Evolutionary conservation across 2,113 vertebrate genomes (phyloP).

Genomic region (Actinemys pallida): DNA sequence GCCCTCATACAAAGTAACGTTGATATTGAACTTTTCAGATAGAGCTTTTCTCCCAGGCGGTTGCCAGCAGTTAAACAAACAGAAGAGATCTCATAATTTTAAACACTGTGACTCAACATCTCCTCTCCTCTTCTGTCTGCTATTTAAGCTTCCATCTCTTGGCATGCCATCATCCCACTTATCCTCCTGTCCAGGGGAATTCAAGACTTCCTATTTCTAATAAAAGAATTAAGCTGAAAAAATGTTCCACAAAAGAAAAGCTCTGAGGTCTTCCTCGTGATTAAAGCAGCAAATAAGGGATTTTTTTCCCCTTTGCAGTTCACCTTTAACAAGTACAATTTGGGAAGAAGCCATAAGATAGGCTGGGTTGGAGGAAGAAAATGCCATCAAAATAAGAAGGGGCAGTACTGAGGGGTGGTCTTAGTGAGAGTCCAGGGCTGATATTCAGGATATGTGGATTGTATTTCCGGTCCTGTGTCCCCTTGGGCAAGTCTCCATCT

Average conservation of each 20-base stretch:
- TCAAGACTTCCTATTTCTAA: not conserved
- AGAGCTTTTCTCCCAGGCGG: not conserved
- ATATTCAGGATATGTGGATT: not conserved
- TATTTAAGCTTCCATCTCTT: not conserved
- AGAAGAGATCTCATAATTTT: not conserved
- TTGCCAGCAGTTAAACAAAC: not conserved
- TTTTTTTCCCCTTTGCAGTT: not conserved
- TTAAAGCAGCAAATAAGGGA: constrained; percentile 14
- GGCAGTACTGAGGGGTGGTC: not conserved
- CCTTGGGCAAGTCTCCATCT: not conserved
- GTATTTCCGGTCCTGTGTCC: not conserved
- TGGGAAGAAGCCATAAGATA: constrained; percentile 1
- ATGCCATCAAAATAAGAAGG: not conserved
- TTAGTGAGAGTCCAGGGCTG: not conserved
- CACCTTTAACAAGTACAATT: not conserved
- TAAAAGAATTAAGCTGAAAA: not conserved
- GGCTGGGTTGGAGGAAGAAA: not conserved
- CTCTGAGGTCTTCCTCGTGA: not conserved
- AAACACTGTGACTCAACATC: not conserved
- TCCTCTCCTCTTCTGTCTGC: not conserved
- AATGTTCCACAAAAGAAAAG: constrained; percentile 7
- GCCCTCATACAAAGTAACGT: not conserved
- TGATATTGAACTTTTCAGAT: constrained; percentile 1
- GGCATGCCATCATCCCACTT: not conserved
- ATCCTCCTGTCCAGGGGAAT: constrained; percentile 1